Evolutionary conservation across 2,797 vertebrate species (phyloP).

Genomic region (Poeciliopsis gracilis): DNA sequence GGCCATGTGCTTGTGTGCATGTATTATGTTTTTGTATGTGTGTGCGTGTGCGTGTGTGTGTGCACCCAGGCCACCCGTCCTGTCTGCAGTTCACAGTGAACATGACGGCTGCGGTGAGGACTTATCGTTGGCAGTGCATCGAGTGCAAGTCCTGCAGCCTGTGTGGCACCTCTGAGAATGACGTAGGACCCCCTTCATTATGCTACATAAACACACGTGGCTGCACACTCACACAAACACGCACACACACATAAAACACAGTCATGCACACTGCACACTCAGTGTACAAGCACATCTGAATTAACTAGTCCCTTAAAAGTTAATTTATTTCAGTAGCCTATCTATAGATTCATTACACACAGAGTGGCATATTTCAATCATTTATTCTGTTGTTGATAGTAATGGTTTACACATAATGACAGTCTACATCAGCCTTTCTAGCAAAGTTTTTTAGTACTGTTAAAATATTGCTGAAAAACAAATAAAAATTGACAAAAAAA

Average conservation of each 20-base stretch:
- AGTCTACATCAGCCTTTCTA: neutral
- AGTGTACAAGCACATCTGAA: neutral
- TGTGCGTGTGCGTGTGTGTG: slow-evolving; percentile 42
- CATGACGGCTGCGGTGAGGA: slow-evolving; percentile 94
- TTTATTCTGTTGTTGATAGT: neutral
- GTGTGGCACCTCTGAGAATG: slow-evolving; percentile 94
- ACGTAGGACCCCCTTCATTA: slow-evolving; percentile 81
- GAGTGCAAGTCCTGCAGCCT: slow-evolving; percentile 97
- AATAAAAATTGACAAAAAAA: neutral
- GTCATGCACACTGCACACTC: neutral
- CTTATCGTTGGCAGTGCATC: slow-evolving; percentile 97
- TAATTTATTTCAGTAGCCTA: neutral
- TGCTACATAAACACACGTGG: slow-evolving; percentile 49
- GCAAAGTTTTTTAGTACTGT: neutral
- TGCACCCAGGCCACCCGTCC: slow-evolving; percentile 89
- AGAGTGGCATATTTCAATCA: neutral
- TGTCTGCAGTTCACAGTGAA: slow-evolving; percentile 97
- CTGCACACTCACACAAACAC: slow-evolving; percentile 43
- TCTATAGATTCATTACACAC: slow-evolving; percentile 1
- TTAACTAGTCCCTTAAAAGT: neutral
- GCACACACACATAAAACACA: slow-evolving; percentile 5
- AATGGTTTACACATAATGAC: neutral
- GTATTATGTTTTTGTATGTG: slow-evolving; percentile 8
- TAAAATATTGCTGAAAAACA: neutral
- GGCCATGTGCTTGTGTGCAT: slow-evolving; percentile 26